Evolutionary conservation across 2,888 invertebrate genomes (phyloP), one percentile per base, ranked within the genome.

Genomic region (Ectropis crepuscularia): DNA sequence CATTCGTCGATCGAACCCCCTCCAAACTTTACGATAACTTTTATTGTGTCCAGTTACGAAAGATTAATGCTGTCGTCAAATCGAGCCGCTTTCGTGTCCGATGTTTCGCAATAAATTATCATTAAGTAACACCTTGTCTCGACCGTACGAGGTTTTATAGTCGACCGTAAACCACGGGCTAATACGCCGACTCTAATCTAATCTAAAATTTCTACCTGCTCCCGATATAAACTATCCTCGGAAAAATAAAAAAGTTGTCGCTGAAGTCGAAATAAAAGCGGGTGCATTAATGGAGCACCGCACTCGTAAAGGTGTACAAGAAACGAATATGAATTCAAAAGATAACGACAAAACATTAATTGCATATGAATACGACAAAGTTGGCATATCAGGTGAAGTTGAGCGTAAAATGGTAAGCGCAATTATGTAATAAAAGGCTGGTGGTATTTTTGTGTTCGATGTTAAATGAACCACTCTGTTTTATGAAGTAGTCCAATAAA

Each of bases 51-150:
- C 85, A 79, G 83, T 90, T 88, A 88, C 80, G 71, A 74, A 82
- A 89, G 88, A 91, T 90, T 89, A 87, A 91, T 90, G 87, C 69
- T 83, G 83, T 88, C 86, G 78, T 87, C 85, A 85, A 87, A 81
- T 82, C 76, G 76, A 75, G 66, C 79, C 75, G 77, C 77, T 80
- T 78, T 79, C 77, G 81, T 81, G 81, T 81, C 79, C 81, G 76
- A 76, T 82, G 86, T 86, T 83, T 82, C 81, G 88, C 90, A 89
- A 90, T 92, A 92, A 90, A 92, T 92, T 90, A 89, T 81, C 85
- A 88, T 90, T 89, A 90, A 90, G 85, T 90, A 90, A 90, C 90
- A 89, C 87, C 86, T 87, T 86, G 86, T 85, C 85, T 81, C 82
- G 79, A 78, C 77, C 79, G 80, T 75, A 77, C 75, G 69, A 72